Conservation (phyloP, 2,797 vertebrate genomes). For the Sebastiscus albofasciatus region DNA sequence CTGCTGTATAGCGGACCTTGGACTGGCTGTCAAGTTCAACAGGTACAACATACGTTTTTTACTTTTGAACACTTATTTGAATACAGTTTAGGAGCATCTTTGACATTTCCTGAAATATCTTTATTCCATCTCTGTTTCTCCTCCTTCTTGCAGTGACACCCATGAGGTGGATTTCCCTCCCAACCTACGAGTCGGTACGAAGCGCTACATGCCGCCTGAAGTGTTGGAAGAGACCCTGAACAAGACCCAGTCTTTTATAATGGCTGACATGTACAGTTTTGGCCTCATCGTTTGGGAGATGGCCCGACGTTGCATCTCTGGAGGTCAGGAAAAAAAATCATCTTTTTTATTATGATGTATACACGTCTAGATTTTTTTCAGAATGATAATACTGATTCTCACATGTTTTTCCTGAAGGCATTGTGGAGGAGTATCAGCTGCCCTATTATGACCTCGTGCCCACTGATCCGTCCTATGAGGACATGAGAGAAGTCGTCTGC, state of each 20-base stretch:
- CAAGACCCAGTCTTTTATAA: slow-evolving; percentile 95
- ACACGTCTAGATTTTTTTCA: neutral
- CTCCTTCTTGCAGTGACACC: slow-evolving; percentile 85
- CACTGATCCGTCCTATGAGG: slow-evolving; percentile 94
- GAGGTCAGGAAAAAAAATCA: slow-evolving; percentile 81
- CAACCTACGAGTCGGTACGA: slow-evolving; percentile 96
- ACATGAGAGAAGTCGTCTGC: slow-evolving; percentile 95
- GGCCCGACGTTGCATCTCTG: slow-evolving; percentile 91
- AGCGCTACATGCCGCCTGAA: slow-evolving; percentile 98
- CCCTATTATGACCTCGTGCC: slow-evolving; percentile 94
- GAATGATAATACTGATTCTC: neutral
- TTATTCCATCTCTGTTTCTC: neutral
- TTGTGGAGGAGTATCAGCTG: slow-evolving; percentile 96
- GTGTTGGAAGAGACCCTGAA: slow-evolving; percentile 96
- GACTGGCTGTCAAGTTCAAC: slow-evolving; percentile 96
- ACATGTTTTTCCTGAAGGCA: slow-evolving; percentile 80
- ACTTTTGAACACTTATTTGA: neutral
- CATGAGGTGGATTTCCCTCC: slow-evolving; percentile 96
- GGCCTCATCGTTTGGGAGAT: slow-evolving; percentile 98
- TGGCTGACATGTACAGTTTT: slow-evolving; percentile 99
- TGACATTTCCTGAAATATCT: neutral
- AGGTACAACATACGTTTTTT: slow-evolving; percentile 76
- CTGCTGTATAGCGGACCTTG: slow-evolving; percentile 96
- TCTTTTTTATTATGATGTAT: neutral
- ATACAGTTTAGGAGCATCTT: neutral